A percentile compares a stretch with the other conserved stretches of the same genome.
phyloP scores from a whole-genome alignment of 2,797 vertebrate species.

The Esox masquinongy region DNA sequence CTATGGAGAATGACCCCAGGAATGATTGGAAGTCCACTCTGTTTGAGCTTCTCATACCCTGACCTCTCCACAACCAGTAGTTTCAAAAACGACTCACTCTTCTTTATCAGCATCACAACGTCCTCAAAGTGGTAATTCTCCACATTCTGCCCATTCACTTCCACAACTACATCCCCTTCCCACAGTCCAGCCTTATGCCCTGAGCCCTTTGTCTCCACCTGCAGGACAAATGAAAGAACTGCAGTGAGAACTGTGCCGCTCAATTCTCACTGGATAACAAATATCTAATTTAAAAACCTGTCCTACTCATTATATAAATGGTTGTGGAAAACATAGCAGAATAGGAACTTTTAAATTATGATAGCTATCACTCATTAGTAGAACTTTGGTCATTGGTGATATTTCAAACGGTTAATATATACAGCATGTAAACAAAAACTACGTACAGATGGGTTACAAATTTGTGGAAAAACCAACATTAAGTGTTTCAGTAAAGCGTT shows the following conservation, averaged over 20 bases:
- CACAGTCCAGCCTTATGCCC: conserved; percentile 65
- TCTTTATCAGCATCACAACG: conserved; percentile 58
- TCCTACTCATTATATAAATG: background rate
- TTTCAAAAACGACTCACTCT: conserved; percentile 43
- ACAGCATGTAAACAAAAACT: background rate
- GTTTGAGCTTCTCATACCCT: conserved; percentile 39
- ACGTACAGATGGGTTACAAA: no score
- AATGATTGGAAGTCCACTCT: conserved; percentile 18
- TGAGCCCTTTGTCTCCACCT: conserved; percentile 65
- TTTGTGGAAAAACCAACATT: no score
- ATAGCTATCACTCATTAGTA: background rate
- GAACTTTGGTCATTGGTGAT: background rate
- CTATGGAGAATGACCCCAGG: conserved; percentile 23
- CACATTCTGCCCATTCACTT: conserved; percentile 69
- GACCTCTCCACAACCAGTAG: conserved; percentile 55
- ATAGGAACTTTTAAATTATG: background rate
- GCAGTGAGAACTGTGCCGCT: background rate
- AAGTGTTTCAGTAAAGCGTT: no score
- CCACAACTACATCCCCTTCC: conserved; percentile 66
- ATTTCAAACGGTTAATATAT: background rate
- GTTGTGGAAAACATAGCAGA: background rate
- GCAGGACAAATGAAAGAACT: conserved; percentile 11
- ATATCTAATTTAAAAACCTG: background rate
- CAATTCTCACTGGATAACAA: background rate
- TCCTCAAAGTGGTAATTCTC: conserved; percentile 49